Base-by-base conservation (phyloP, 2,888 invertebrate genomes). In the Brenthis hecate region DNA sequence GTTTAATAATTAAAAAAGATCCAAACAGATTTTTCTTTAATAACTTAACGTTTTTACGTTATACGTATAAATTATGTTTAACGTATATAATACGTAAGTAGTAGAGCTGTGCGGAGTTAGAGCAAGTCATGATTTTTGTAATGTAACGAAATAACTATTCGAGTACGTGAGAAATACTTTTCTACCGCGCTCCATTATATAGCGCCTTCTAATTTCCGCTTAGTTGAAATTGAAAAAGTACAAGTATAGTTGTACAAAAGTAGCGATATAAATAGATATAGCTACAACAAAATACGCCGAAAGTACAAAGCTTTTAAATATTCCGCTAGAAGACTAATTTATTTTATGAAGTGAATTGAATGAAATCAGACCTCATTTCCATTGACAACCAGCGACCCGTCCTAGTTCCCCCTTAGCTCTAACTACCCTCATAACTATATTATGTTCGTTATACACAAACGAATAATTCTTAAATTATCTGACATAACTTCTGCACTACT, bases 161-260 rank as follows among this genome's bases (percentile, higher is more conserved):
- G 62, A 60, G 51, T 50, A 53, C 13, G n/a, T 51, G 19, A 51
- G 51, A 51, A 58, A 58, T n/a, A 36, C 13, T 66, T 66, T 58
- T 54, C 58, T 43, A 51, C 53, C n/a, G 28, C 54, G 53, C 53
- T 66, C 54, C 53, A 57, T 36, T 50, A 47, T 51, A 36, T 65
- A 65, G 53, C 53, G 53, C 58, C 36, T 54, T 51, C 54, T 66
- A 58, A 66, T 66, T 66, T 66, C 58, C 66, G 54, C 54, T 53
- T 66, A 54, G 66, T 51, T 62, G 57, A 58, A 58, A 66, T 66
- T 51, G 54, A 54, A 66, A 60, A 66, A 66, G 19, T 50, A 19
- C 19, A 19, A 19, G 19, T 19, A 19, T 19, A 28, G 32, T 32
- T 51, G n/a, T 53, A 43, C 36, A 43, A 43, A 43, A 62, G 51